Percentiles rank a stretch among this genome's conserved stretches.
phyloP scores from a whole-genome alignment of 1,140 invertebrate species.

The Drosophila prosaltans region DNA sequence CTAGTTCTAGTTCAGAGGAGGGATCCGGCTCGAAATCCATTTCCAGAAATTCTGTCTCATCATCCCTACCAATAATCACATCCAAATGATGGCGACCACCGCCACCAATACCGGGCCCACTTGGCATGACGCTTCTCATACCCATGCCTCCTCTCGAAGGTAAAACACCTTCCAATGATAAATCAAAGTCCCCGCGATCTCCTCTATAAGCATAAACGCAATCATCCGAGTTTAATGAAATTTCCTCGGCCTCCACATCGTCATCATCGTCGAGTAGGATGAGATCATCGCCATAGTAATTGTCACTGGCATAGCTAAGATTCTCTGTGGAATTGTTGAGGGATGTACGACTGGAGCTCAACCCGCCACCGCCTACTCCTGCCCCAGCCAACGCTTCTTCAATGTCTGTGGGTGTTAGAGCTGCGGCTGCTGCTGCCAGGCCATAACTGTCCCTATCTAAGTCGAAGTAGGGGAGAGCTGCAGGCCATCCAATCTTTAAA shows the following conservation, averaged over 20 bases:
- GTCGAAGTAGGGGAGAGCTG: conserved; percentile 50
- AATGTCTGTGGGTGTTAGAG: conserved; percentile 60
- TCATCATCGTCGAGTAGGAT: conserved; percentile 69
- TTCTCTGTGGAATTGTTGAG: conserved; percentile 80
- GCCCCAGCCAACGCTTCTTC: conserved; percentile 42
- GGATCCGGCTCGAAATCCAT: conserved; percentile 82
- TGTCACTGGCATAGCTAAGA: conserved; percentile 75
- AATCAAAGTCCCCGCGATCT: conserved; percentile 69
- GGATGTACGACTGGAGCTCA: conserved; percentile 74
- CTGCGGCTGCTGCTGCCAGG: conserved; percentile 43
- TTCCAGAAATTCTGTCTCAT: conserved; percentile 80
- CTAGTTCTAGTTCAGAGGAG: conserved; percentile 71
- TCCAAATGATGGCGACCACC: conserved; percentile 56
- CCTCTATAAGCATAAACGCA: conserved; percentile 81
- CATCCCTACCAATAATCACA: conserved; percentile 53
- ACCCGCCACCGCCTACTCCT: conserved; percentile 43
- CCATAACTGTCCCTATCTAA: conserved; percentile 38
- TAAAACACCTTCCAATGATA: conserved; percentile 36
- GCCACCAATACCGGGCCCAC: conserved; percentile 41
- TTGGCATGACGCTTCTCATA: background rate
- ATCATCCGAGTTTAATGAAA: conserved; percentile 78
- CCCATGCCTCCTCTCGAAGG: conserved; percentile 5
- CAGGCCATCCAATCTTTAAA: conserved; percentile 32
- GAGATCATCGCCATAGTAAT: conserved; percentile 75
- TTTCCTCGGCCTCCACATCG: conserved; percentile 71